A percentile compares a stretch with the other conserved stretches of the same genome.
Conservation (phyloP, 2,797 vertebrate species). For the Crypturellus tataupa region DNA sequence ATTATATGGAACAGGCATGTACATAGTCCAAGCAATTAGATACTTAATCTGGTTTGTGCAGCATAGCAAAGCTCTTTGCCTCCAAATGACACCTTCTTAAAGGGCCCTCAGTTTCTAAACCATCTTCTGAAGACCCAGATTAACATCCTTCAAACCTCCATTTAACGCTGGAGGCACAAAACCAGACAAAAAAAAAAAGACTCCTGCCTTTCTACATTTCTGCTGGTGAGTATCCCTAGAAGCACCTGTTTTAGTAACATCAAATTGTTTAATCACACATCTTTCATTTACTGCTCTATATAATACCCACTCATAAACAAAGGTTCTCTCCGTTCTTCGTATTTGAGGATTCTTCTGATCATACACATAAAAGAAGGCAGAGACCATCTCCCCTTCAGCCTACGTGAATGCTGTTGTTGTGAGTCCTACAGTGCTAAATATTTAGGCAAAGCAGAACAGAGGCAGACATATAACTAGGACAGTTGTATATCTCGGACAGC, state of each 20-base stretch:
- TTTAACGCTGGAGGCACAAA: background rate
- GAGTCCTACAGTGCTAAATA: background rate
- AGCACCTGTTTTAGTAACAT: background rate
- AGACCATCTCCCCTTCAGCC: background rate
- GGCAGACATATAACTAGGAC: background rate
- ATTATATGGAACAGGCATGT: background rate
- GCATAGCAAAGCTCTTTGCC: constrained; percentile 2
- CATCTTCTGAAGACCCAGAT: background rate
- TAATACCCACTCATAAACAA: background rate
- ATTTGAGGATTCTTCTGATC: background rate
- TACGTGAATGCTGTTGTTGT: background rate
- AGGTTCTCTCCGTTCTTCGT: background rate
- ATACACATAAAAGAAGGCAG: background rate
- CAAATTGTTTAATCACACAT: background rate
- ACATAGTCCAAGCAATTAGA: background rate
- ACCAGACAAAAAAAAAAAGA: background rate
- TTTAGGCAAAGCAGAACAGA: background rate
- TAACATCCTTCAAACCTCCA: background rate
- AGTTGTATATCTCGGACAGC: too few relatives aligned
- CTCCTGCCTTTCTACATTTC: background rate
- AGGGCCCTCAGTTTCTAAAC: background rate
- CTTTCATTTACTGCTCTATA: background rate
- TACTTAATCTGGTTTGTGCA: background rate
- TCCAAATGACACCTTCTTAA: background rate
- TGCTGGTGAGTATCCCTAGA: background rate